Evolutionary conservation across 2,888 invertebrate species (phyloP), one percentile per base, ranked within the genome.

Genomic region (Caenorhabditis uteleia): DNA sequence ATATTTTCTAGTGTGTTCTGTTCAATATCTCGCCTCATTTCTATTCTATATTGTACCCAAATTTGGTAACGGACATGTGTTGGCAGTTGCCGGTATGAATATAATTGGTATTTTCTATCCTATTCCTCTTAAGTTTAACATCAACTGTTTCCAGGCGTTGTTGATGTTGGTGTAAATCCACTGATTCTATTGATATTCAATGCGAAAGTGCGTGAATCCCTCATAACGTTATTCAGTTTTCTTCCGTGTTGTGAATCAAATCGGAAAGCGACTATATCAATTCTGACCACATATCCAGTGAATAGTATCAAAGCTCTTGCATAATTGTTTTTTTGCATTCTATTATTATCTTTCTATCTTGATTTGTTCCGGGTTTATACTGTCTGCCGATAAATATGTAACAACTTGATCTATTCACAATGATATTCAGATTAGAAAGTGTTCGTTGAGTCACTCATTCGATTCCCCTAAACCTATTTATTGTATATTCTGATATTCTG

Each of bases 31-130:
- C 2, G 48, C 61, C 1, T 50, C 55, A 12, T 61, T 61, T 29
- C 27, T 61, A 14, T 61, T 61, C 26, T 61, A 61, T 31, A 50
- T 61, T 25, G 42, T 61, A 20, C 61, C 61, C 27, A 61, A 61
- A 40, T 29, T 48, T 33, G 55, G 55, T 27, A 50, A 49, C 31
- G 55, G 55, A 14, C 33, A 49, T 34, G 6, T 50, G 8, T 16
- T 45, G 2, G 55, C 50, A 6, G 38, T 55, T 7, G 46, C 50
- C n/a, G 45, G 50, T 10, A 45, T 61, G 61, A 55, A 55, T 20
- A 29, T 34, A 36, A 61, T 61, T n/a, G 61, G 61, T 61, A n/a
- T n/a, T n/a, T 29, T 26, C 42, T 27, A 6, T 16, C 12, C 14
- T 20, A 2, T 14, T 16, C 12, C 23, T 45, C 38, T 23, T 29